Base-by-base conservation (phyloP, 1,140 invertebrate species). In the Neodiprion fabricii region DNA sequence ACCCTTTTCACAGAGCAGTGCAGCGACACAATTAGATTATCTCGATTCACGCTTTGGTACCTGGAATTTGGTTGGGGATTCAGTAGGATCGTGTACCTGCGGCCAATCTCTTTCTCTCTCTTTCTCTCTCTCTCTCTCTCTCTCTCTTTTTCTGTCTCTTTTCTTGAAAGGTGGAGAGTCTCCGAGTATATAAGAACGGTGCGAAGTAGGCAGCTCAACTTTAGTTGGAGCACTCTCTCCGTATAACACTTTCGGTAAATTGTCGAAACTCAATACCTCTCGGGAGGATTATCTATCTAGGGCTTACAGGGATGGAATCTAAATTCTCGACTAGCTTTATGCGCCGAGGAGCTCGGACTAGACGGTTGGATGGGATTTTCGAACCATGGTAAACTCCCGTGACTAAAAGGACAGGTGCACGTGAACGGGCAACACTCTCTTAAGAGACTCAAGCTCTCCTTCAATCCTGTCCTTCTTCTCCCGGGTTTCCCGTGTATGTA, bases 81-180 rank as follows among this genome's bases (percentile, higher is more conserved):
- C 21, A 21, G 21, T 14, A n/a, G 70, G 61, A 70, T 70, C 9
- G 40, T 9, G 28, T 28, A 40, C 50, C 50, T 47, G 28, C 69
- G 40, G 48, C 69, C 69, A 48, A 40, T 10, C 69, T 69, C 10
- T 21, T 40, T 70, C 11, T 70, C n/a, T 70, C n/a, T 70, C 14
- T 70, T 1, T 14, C 70, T 7, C 1, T 28, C 9, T 71, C 14
- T 70, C 28, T 14, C 70, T 7, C 1, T 28, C 9, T 71, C 23
- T 48, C 40, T 9, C 28, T 71, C 68, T 70, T 10, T 14, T 12
- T 17, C 14, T 48, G 8, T 17, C 49, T 70, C 68, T 14, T 11
- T 12, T 69, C 67, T 11, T 23, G 28, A 14, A 12, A 23, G 12
- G 9, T 48, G 9, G 14, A 9, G 17, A 9, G 17, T 40, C 69